Conservation (phyloP, 2,113 vertebrate species). For the Cavia porcellus region DNA sequence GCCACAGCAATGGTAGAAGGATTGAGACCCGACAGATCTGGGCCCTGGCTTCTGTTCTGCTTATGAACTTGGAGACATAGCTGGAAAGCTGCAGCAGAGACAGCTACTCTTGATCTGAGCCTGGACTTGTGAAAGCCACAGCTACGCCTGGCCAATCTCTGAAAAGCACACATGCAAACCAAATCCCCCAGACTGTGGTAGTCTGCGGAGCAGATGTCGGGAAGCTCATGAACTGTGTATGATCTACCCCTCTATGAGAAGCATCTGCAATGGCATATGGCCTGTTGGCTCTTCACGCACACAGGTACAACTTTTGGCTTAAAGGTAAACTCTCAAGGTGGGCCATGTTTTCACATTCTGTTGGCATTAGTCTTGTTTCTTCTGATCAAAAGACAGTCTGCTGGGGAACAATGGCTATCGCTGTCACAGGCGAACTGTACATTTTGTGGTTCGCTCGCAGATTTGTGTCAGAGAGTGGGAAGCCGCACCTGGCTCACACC, state of each 20-base stretch:
- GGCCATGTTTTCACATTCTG: neutral
- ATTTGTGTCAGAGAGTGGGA: neutral
- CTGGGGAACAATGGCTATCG: neutral
- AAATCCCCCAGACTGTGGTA: neutral
- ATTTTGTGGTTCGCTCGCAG: neutral
- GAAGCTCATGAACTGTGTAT: rapidly evolving
- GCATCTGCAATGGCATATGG: neutral
- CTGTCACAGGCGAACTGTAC: neutral
- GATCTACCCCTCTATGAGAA: neutral
- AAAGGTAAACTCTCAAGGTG: neutral
- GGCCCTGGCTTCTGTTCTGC: neutral
- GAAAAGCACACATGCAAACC: neutral
- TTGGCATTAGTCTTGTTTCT: neutral
- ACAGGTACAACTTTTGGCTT: neutral
- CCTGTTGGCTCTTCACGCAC: neutral
- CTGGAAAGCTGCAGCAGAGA: neutral
- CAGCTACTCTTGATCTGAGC: too few relatives aligned
- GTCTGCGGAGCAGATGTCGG: neutral
- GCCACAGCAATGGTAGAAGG: neutral
- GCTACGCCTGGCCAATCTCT: neutral
- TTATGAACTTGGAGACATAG: neutral
- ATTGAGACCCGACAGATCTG: neutral
- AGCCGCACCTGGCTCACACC: neutral
- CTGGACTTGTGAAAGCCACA: neutral
- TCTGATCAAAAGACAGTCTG: neutral